A percentile compares a stretch with the other conserved stretches of the same genome.
phyloP scores from a whole-genome alignment of 2,888 invertebrate genomes.

The Leucoma salicis region DNA sequence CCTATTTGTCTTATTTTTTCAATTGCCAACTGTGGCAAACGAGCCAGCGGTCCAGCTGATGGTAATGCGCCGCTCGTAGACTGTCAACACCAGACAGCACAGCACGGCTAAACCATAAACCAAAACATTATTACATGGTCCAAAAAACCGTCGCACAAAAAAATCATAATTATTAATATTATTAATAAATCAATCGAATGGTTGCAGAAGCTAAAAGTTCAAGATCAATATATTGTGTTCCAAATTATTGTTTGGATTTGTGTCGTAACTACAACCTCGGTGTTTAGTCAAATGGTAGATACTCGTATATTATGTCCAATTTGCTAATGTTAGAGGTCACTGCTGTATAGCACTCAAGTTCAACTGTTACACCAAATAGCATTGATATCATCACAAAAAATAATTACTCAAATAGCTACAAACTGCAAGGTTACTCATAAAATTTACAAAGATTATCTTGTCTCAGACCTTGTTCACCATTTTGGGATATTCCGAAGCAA shows the following conservation, averaged over 20 bases:
- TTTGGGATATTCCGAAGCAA: too few relatives aligned
- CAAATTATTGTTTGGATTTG: background rate
- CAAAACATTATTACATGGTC: too few relatives aligned
- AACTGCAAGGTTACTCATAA: background rate
- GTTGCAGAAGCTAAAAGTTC: background rate
- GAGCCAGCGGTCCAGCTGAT: too few relatives aligned
- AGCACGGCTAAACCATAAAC: too few relatives aligned
- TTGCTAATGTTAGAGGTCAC: background rate
- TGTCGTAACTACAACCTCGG: background rate
- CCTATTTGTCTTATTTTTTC: too few relatives aligned
- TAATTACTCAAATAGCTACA: background rate
- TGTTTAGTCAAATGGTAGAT: background rate
- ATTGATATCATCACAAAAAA: background rate
- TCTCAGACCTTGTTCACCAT: too few relatives aligned
- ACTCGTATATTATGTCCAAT: background rate
- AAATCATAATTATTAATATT: background rate
- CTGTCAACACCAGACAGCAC: too few relatives aligned
- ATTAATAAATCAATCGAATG: background rate
- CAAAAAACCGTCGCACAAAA: too few relatives aligned
- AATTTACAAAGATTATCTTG: background rate
- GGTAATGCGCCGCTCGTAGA: too few relatives aligned
- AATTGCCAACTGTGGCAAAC: too few relatives aligned
- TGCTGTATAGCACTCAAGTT: background rate
- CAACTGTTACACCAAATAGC: background rate
- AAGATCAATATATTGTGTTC: background rate